Evolutionary conservation across 2,113 vertebrate species (phyloP), one percentile per base, ranked within the genome.

Genomic region (Alethe castanea): DNA sequence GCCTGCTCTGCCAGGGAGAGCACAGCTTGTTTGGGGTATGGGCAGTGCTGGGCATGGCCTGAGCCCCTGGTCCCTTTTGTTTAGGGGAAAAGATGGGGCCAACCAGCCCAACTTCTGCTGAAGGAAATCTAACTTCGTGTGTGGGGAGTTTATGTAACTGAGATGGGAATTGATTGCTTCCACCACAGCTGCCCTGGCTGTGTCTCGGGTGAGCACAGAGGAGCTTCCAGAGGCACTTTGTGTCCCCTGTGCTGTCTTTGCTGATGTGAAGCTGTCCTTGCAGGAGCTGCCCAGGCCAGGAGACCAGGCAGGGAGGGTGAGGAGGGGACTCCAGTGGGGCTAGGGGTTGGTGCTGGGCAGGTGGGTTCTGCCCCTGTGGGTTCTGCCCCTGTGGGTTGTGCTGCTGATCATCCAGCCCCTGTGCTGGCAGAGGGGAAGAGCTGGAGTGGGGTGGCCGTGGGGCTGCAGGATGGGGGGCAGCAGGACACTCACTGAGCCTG

Each of bases 11-110:
- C 52, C 50, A 8, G 38, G 60, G 56, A 47, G 16, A 25, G 13
- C 11, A 0, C 0, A 20, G 31, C 45, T 25, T 12, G 22, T 40
- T 1, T 2, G 3, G 62, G 45, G 2, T 2, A 0, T 0, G 1
- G 57, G 57, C 17, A 14, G 20, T 18, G 35, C 84, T 81, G 84
- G 66, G 20, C 44, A 2, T 6, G 40, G 66, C 33, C 70, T 29
- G 33, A 62, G n/a, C 22, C 56, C 20, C 88, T 26, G 25, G 5
- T 28, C 10, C 23, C 48, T 26, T 10, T 31, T 4, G 25, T 44
- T 6, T 8, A 12, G 33, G 28, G 35, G 12, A 19, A 40, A 38
- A 33, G 80, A 28, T 1, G 20, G 40, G 20, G 33, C 29, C 57
- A 20, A 26, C 44, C 52, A 56, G 20, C 64, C 31, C 56, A n/a